Evolutionary conservation across 2,888 invertebrate species (phyloP), one percentile per base, ranked within the genome.

Genomic region (Cheilosia grossa): DNA sequence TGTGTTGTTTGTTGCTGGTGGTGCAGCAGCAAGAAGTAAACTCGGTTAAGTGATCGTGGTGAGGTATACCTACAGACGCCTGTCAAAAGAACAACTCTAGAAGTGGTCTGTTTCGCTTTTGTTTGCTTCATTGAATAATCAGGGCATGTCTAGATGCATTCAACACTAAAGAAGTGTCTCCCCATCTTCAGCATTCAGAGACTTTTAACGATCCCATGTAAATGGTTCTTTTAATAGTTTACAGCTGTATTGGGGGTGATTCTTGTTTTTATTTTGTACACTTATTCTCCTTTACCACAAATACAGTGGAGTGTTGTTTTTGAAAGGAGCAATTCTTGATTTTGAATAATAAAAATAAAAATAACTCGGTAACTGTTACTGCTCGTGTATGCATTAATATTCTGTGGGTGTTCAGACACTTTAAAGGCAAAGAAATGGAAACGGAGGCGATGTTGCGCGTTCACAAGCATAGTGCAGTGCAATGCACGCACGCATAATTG

Each of bases 21-120:
- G 15, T 19, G 59, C 56, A 40, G 47, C 67, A 53, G 37, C 64
- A 54, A 51, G 59, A 80, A 58, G 69, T 80, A 80, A 83, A 83
- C 80, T 83, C 83, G 83, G 83, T 83, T 83, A 83, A 80, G 82
- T 82, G 73, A 63, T 10, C 37, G 13, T 37, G 37, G 37, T 37
- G 51, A 56, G 82, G 49, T 67, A 51, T 15, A 37, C 13, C 2
- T 44, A 44, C 56, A 17, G 30, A 21, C 47, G 40, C 27, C 49
- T 44, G 17, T 44, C 44, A 44, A 44, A 17, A 44, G 17, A 17
- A 44, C 15, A 44, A 42, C n/a, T 42, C 37, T 10, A 13, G 37
- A 37, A 37, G 37, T 13, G 13, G 13, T 37, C 37, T 37, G 37
- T 37, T 13, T 13, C 37, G 37, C 13, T 37, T 37, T 37, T 37